These are phyloP conservation scores for Anastrepha ludens DNA, from an alignment of 1,140 invertebrate species.

Conservation along the genomic window DNA sequence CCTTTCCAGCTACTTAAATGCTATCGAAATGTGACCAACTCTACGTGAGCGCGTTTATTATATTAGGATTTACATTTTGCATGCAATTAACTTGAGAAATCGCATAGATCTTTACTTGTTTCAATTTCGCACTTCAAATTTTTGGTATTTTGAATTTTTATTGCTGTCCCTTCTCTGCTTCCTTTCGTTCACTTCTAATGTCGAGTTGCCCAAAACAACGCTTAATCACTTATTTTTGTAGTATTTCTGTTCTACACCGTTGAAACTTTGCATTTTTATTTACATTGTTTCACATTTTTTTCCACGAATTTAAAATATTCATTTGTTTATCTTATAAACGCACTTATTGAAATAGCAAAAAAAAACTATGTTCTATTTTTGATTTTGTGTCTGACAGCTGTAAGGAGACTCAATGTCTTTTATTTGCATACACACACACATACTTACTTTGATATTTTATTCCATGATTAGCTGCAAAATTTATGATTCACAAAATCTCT, in stretches of 20 bases:
- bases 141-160: too few species aligned
- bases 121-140: neutral
- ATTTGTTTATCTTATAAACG: too few species aligned
- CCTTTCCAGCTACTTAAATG: too few species aligned
- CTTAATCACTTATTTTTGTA: neutral
- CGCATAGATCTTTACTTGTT: neutral
- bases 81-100: neutral
- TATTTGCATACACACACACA: neutral
- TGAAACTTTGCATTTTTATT: neutral
- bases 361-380: neutral
- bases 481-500: neutral
- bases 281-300: neutral
- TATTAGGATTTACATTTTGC: neutral
- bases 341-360: too few species aligned
- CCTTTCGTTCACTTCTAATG: neutral
- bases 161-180: neutral
- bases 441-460: constrained; percentile 17
- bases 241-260: neutral
- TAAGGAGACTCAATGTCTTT: neutral
- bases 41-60: too few species aligned
- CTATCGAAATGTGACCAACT: too few species aligned
- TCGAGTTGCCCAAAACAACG: neutral
- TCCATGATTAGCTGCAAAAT: neutral
- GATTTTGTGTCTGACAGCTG: neutral
- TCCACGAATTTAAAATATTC: too few species aligned